A percentile compares a stretch with the other conserved stretches of the same genome.
Evolutionary conservation across 2,888 invertebrate genomes (phyloP).

Genomic region (Pandemis heparana): DNA sequence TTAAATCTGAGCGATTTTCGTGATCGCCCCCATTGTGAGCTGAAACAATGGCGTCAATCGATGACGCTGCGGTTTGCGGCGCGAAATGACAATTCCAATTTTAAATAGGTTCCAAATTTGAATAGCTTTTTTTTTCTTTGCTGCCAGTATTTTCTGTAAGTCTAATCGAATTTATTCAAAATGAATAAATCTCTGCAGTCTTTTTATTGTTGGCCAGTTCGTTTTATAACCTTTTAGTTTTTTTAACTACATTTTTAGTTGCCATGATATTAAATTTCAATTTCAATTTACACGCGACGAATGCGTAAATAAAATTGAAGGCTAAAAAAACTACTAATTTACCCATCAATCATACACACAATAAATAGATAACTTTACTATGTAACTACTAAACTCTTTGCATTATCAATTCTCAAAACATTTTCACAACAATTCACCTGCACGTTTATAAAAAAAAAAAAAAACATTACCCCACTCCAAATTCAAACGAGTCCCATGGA

Average conservation of each 20-base stretch:
- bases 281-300: no score
- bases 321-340: no score
- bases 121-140: constrained; percentile 17
- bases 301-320: no score
- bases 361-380: no score
- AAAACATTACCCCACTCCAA: background rate
- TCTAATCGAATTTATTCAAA: background rate
- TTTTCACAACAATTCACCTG: background rate
- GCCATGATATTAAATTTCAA: no score
- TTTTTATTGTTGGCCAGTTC: background rate
- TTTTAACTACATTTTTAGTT: background rate
- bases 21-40: constrained; percentile 61
- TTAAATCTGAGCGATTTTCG: constrained; percentile 65
- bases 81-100: constrained; percentile 36
- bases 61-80: constrained; percentile 53
- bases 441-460: background rate
- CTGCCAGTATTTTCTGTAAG: constrained; percentile 3
- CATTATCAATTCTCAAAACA: no score
- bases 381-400: no score
- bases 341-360: no score
- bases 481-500: background rate
- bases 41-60: constrained; percentile 76
- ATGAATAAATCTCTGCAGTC: background rate
- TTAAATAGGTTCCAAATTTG: constrained; percentile 34
- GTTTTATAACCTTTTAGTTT: background rate